Base-by-base conservation (phyloP, 2,113 vertebrate genomes). In the Deroptyus accipitrinus region DNA sequence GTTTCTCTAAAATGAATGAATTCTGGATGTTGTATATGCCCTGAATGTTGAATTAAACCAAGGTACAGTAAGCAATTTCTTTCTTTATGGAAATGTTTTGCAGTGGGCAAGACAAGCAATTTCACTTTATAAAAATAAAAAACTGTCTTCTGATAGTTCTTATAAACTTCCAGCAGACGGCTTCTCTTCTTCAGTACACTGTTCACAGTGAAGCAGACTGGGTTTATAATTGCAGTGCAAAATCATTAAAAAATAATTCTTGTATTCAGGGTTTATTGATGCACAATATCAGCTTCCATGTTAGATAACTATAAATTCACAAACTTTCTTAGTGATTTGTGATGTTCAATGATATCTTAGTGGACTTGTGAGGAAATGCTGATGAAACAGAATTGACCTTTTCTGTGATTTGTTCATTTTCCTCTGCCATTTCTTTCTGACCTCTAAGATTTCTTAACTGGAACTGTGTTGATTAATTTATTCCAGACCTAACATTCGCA, bases 311-410 rank as follows among this genome's bases (percentile, higher is more conserved):
- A 6, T 42, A 70, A 84, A 28, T 74, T 62, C 49, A 54, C 5
- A 70, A 27, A 3, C 6, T 2, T 66, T 90, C 44, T 55, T 61
- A 42, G 18, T 14, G 18, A 69, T 42, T 11, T 24, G 15, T 64
- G 39, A 41, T 33, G 5, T 49, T 35, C 31, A 87, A 5, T 41
- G 15, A 57, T 37, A 83, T 18, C 25, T 59, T 76, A 18, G 35
- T 31, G 54, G 44, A 57, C 33, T 0, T 0, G 8, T 44, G 24
- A 18, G 18, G 7, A 92, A 69, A 63, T 57, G 66, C 13, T 33
- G 31, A 11, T 88, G 37, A 70, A 88, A 72, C 5, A 75, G 61
- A 83, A 78, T 8, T n/a, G 33, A 55, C 13, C 92, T 67, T 9
- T 64, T 17, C 6, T 54, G 18, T 54, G 17, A 41, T n/a, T 79